Conservation (phyloP, 1,140 invertebrate species). For the Zelostemma sp. region DNA sequence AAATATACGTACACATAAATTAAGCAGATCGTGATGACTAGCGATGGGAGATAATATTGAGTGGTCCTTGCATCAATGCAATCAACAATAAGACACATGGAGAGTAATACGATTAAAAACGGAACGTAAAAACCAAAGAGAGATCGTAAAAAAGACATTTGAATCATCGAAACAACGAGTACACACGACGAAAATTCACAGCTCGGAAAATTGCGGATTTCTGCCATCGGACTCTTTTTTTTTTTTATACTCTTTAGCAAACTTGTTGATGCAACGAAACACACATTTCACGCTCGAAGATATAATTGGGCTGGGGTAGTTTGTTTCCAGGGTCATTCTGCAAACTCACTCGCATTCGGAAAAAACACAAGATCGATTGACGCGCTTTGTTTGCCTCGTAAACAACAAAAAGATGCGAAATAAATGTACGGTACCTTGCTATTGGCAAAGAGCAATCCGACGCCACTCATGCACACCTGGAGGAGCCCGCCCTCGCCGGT, state of each 20-base stretch:
- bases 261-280: conserved; percentile 40
- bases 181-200: conserved; percentile 2
- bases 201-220: no score
- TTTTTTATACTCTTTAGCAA: conserved; percentile 40
- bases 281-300: no score
- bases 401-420: no score
- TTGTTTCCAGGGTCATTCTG: no score
- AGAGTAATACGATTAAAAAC: conserved; percentile 49
- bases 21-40: conserved; percentile 67
- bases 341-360: no score
- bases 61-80: conserved; percentile 71
- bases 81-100: conserved; percentile 60
- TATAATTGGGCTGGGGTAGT: no score
- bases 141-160: conserved; percentile 37
- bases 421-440: conserved; percentile 96
- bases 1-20: conserved; percentile 62
- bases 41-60: conserved; percentile 69
- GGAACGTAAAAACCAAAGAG: conserved; percentile 34
- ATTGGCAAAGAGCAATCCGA: conserved; percentile 97
- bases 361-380: no score
- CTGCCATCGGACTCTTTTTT: no score
- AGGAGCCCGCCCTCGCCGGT: conserved; percentile 96
- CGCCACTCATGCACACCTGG: conserved; percentile 99
- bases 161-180: conserved; percentile 50
- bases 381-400: no score